These are phyloP conservation scores for Enteromius argenteus DNA, from an alignment of 2,797 vertebrate species.

Conservation along the genomic window DNA sequence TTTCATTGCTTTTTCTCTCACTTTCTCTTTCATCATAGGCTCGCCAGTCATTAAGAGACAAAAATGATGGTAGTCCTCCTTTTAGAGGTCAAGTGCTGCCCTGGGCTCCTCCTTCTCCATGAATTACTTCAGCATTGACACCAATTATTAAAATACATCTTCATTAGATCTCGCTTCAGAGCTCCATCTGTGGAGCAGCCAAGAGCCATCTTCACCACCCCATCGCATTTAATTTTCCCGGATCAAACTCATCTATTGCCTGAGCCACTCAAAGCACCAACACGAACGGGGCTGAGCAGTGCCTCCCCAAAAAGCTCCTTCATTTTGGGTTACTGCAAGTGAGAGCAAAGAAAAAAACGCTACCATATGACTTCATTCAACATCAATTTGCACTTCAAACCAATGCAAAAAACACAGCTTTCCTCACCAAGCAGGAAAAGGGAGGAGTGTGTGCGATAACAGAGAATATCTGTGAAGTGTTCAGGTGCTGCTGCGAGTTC, in stretches of 20 bases:
- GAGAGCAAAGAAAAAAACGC: conserved; percentile 1
- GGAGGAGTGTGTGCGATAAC: conserved; percentile 23
- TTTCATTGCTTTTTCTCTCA: conserved; percentile 31
- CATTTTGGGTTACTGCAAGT: not conserved
- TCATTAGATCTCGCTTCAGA: conserved; percentile 63
- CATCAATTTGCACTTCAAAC: conserved; percentile 56
- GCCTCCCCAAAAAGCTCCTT: not conserved
- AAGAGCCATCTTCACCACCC: conserved; percentile 51
- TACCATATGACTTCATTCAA: conserved; percentile 33
- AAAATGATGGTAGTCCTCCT: conserved; percentile 60
- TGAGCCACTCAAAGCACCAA: not conserved
- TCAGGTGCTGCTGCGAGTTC: conserved; percentile 26
- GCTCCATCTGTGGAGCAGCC: conserved; percentile 48
- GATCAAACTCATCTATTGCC: conserved; percentile 44
- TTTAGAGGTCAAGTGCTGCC: conserved; percentile 57
- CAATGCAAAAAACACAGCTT: conserved; percentile 13
- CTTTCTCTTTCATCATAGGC: conserved; percentile 59
- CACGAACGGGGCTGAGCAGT: not conserved
- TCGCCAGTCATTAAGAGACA: conserved; percentile 66
- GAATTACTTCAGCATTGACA: conserved; percentile 51
- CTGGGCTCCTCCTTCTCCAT: conserved; percentile 59
- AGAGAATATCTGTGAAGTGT: conserved; percentile 30
- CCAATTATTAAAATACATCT: conserved; percentile 68
- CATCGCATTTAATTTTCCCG: conserved; percentile 35
- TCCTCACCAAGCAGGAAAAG: conserved; percentile 21